Conservation (phyloP, 2,113 vertebrate species). For the Lontra canadensis region DNA sequence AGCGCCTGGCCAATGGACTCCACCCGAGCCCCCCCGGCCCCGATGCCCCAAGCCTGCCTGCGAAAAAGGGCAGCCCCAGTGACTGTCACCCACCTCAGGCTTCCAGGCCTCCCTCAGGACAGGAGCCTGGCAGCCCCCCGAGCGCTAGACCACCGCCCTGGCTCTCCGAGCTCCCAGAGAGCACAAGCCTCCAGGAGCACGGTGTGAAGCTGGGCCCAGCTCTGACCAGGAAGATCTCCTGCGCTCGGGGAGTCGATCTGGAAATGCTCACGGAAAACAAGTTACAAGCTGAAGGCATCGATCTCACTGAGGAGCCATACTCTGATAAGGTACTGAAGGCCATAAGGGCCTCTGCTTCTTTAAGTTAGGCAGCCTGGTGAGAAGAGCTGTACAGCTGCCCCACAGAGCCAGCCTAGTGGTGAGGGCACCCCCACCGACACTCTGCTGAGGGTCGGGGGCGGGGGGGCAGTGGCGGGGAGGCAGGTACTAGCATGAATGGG, state of each 20-base stretch:
- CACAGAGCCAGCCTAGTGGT: accelerated
- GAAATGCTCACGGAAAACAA: constrained; percentile 92
- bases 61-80: constrained; percentile 84
- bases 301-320: constrained; percentile 97
- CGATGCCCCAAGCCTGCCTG: constrained; percentile 86
- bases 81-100: constrained; percentile 77
- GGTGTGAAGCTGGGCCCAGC: constrained; percentile 88
- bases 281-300: constrained; percentile 91
- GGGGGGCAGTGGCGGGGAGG: too few relatives aligned
- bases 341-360: neutral
- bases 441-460: accelerated
- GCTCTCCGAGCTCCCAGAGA: constrained; percentile 86
- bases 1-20: constrained; percentile 93
- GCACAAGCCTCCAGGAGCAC: constrained; percentile 86
- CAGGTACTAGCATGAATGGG: accelerated
- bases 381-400: neutral
- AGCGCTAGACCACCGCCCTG: constrained; percentile 88
- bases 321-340: constrained; percentile 93
- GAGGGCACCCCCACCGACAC: accelerated
- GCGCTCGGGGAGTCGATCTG: constrained; percentile 89
- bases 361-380: neutral
- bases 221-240: constrained; percentile 88
- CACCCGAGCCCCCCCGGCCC: constrained; percentile 81
- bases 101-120: constrained; percentile 74
- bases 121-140: constrained; percentile 82